Evolutionary conservation across 2,797 vertebrate species (phyloP).

Genomic region (Philypnodon macrostomus): DNA sequence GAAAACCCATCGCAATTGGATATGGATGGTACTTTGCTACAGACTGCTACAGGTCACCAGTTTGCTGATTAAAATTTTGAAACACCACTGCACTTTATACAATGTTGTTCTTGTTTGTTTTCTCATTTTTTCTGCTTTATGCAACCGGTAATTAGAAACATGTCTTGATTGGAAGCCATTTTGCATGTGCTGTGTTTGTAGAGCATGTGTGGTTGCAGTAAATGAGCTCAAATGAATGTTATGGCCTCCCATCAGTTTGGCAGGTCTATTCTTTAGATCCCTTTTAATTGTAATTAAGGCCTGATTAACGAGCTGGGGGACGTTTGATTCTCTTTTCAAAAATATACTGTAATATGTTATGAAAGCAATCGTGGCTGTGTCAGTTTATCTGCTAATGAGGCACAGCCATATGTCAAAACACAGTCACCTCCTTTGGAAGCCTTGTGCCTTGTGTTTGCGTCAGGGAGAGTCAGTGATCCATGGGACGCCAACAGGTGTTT

Average conservation of each 20-base stretch:
- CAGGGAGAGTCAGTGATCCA: conserved; percentile 4
- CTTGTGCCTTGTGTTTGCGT: conserved; percentile 2
- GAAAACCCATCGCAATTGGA: no score
- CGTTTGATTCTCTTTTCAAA: conserved; percentile 61
- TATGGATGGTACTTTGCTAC: no score
- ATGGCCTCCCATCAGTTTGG: conserved; percentile 68
- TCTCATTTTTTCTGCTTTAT: conserved; percentile 22
- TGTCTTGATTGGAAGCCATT: conserved; percentile 67
- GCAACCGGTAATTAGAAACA: conserved; percentile 66
- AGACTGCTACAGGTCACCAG: neutral
- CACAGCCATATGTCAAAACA: conserved; percentile 65
- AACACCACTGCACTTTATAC: conserved; percentile 1
- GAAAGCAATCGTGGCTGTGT: conserved; percentile 67
- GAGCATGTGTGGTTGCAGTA: conserved; percentile 53
- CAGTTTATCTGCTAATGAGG: conserved; percentile 70
- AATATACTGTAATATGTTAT: conserved; percentile 63
- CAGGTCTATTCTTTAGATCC: conserved; percentile 72
- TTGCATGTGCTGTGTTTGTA: conserved; percentile 67
- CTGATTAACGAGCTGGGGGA: conserved; percentile 68
- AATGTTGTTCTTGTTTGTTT: conserved; percentile 11
- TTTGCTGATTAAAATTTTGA: conserved; percentile 8
- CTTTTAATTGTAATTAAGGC: conserved; percentile 74
- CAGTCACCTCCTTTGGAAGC: conserved; percentile 30
- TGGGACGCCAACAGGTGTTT: conserved; percentile 15
- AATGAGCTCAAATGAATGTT: conserved; percentile 75